Conservation (phyloP, 2,797 vertebrate species). For the Apogon hyalosoma region DNA sequence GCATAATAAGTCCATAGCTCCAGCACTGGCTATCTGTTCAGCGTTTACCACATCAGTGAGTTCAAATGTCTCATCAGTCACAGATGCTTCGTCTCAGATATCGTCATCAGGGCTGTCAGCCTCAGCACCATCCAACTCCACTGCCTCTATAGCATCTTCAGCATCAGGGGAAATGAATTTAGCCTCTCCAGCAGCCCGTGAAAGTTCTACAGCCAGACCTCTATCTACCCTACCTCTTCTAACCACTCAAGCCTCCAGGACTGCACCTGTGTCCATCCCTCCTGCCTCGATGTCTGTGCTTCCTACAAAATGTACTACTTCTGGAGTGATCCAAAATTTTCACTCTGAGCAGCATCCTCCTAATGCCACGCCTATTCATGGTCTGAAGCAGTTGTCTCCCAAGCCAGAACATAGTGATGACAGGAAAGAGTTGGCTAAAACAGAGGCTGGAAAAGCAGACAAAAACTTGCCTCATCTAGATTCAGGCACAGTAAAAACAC, state of each 20-base stretch:
- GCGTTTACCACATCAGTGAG: slow-evolving; percentile 11
- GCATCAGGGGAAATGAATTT: slow-evolving; percentile 39
- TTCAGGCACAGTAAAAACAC: slow-evolving; percentile 14
- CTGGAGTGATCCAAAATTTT: slow-evolving; percentile 50
- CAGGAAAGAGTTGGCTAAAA: slow-evolving; percentile 19
- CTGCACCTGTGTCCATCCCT: slow-evolving; percentile 70
- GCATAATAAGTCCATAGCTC: slow-evolving; percentile 47
- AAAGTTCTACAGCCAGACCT: slow-evolving; percentile 68
- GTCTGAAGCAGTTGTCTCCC: slow-evolving; percentile 38
- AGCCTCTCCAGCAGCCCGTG: slow-evolving; percentile 45
- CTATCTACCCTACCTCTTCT: slow-evolving; percentile 77
- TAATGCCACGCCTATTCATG: slow-evolving; percentile 34
- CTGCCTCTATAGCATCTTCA: slow-evolving; percentile 48
- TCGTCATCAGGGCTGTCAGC: slow-evolving; percentile 38
- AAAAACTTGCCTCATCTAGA: slow-evolving; percentile 46
- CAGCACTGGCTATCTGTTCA: slow-evolving; percentile 43
- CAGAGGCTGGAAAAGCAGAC: slow-evolving; percentile 51
- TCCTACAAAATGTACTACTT: slow-evolving; percentile 49
- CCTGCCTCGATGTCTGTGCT: slow-evolving; percentile 71
- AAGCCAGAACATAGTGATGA: slow-evolving; percentile 55
- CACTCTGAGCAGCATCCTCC: slow-evolving; percentile 41
- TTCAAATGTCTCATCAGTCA: slow-evolving; percentile 34
- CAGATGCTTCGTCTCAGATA: slow-evolving; percentile 34
- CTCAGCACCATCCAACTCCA: slow-evolving; percentile 32
- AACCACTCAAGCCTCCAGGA: slow-evolving; percentile 81